A percentile compares a stretch with the other conserved stretches of the same genome.
Evolutionary conservation across 2,113 vertebrate species (phyloP).

Genomic region (Emydura subglobosa): DNA sequence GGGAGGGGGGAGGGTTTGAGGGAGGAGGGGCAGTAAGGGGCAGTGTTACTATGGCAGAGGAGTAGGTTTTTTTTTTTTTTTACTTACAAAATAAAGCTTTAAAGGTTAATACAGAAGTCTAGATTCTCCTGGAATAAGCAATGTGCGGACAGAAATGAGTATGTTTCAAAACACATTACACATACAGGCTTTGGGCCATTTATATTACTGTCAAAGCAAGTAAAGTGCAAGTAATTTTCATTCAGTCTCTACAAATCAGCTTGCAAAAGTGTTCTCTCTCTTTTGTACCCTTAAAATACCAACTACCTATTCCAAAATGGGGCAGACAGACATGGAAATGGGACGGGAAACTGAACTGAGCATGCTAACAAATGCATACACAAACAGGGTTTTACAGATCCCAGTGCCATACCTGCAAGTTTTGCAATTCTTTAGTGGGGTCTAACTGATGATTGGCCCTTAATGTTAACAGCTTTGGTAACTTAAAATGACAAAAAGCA

Average conservation of each 20-base stretch:
- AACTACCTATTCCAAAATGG: accelerated
- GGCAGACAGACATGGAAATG: slow-evolving; percentile 5
- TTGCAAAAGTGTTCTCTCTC: slow-evolving; percentile 19
- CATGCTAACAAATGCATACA: not conserved
- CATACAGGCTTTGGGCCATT: slow-evolving; percentile 12
- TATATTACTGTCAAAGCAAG: not conserved
- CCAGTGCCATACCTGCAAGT: not conserved
- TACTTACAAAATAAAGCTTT: not conserved
- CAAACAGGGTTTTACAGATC: not conserved
- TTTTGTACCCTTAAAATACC: slow-evolving; percentile 1
- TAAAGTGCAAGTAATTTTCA: slow-evolving; percentile 3
- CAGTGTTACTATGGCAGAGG: not conserved
- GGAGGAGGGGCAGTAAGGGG: not conserved
- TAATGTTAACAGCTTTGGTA: not conserved
- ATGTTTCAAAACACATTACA: not conserved
- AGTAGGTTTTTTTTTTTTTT: not conserved
- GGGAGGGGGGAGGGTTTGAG: too few relatives aligned
- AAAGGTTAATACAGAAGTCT: not conserved
- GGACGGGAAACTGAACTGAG: not conserved
- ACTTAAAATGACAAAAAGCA: not conserved
- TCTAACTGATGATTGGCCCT: not conserved
- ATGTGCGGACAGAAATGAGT: not conserved
- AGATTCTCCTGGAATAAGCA: not conserved
- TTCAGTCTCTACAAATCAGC: not conserved
- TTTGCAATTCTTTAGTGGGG: not conserved